Conservation (phyloP, 1,140 invertebrate genomes). For the Potamilus streckersoni region DNA sequence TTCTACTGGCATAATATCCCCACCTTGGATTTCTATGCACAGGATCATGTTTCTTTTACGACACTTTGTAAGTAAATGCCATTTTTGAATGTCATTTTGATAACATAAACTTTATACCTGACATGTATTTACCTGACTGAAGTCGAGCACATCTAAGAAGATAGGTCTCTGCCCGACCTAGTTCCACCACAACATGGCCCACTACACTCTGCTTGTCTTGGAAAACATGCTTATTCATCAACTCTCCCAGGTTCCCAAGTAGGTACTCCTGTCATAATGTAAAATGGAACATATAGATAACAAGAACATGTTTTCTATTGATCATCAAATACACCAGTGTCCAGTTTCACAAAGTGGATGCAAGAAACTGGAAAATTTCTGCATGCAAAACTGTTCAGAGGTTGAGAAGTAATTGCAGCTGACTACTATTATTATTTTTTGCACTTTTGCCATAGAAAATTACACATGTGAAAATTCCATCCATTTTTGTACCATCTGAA, state of each 20-base stretch:
- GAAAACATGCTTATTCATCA: conserved; percentile 75
- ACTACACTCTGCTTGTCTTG: conserved; percentile 71
- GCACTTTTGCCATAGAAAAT: too few species aligned
- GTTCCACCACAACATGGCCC: conserved; percentile 74
- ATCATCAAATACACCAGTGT: not conserved
- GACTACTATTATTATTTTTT: not conserved
- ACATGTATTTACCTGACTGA: conserved; percentile 44
- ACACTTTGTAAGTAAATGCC: too few species aligned
- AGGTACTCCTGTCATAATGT: conserved; percentile 69
- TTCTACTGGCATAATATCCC: too few species aligned
- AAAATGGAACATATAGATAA: not conserved
- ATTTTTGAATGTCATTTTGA: too few species aligned
- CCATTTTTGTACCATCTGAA: too few species aligned
- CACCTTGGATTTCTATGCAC: too few species aligned
- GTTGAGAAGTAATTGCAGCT: not conserved
- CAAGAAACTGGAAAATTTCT: not conserved
- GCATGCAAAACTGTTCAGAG: not conserved
- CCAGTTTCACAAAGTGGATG: not conserved
- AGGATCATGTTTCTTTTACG: too few species aligned
- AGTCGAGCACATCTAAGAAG: conserved; percentile 64
- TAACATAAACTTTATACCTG: too few species aligned
- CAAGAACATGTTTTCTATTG: not conserved
- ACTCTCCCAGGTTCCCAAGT: conserved; percentile 70
- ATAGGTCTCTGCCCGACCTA: conserved; percentile 76
- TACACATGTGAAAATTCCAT: too few species aligned